phyloP scores from a whole-genome alignment of 1,140 invertebrate species.

The Plectrocnemia conspersa region DNA sequence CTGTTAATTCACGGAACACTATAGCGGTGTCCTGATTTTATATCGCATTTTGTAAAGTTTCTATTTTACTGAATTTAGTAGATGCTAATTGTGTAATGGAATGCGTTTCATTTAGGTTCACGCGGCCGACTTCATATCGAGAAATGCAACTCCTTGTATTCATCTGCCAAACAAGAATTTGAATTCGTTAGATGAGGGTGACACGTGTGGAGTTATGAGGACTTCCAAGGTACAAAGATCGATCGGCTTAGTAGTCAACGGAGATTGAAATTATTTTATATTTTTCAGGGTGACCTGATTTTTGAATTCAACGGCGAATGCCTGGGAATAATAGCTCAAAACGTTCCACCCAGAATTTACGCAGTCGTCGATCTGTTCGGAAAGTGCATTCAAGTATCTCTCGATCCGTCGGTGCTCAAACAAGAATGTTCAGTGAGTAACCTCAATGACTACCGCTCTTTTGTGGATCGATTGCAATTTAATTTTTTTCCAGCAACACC shows the following conservation, averaged over 20 bases:
- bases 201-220: conserved; percentile 77
- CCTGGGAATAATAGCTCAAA: conserved; percentile 77
- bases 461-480: background rate
- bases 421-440: conserved; percentile 12
- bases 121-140: conserved; percentile 7
- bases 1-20: too few species aligned
- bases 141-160: conserved; percentile 11
- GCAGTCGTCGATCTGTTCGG: conserved; percentile 89
- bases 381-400: conserved; percentile 84
- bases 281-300: conserved; percentile 69
- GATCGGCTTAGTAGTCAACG: conserved; percentile 10
- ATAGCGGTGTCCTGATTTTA: too few species aligned
- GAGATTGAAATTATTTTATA: conserved; percentile 16
- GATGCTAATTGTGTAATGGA: too few species aligned
- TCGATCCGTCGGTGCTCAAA: conserved; percentile 45
- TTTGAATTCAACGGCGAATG: conserved; percentile 87
- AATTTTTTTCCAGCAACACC: conserved; percentile 11
- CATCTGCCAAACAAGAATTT: conserved; percentile 64
- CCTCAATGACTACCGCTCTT: too few species aligned
- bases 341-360: conserved; percentile 72
- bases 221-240: conserved; percentile 61
- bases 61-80: too few species aligned
- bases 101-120: conserved; percentile 6
- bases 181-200: conserved; percentile 78
- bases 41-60: too few species aligned